phyloP scores from a whole-genome alignment of 1,140 invertebrate species.

The Phortica variegata region DNA sequence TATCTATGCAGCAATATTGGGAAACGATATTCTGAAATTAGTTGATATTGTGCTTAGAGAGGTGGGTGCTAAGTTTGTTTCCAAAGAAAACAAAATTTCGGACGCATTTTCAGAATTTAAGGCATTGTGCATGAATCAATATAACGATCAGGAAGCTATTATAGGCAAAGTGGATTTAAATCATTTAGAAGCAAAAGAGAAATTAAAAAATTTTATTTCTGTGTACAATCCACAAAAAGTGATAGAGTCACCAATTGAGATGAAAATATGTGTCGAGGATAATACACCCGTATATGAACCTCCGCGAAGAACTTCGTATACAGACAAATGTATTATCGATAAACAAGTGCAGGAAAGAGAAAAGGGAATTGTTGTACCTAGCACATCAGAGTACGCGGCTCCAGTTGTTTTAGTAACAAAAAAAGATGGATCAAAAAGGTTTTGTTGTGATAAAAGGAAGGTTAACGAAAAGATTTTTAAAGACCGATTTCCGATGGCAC shows the following conservation, averaged over 20 bases:
- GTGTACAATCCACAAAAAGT: conserved; percentile 1
- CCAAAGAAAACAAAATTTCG: background rate
- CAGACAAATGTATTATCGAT: conserved; percentile 20
- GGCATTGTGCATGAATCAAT: background rate
- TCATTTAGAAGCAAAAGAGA: background rate
- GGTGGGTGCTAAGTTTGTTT: background rate
- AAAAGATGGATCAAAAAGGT: conserved; percentile 6
- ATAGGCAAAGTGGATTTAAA: background rate
- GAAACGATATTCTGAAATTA: background rate
- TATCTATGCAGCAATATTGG: background rate
- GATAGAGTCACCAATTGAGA: conserved; percentile 16
- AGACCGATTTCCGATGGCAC: conserved; percentile 18
- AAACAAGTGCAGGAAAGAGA: conserved; percentile 29
- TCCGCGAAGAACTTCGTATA: conserved; percentile 16
- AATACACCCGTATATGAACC: conserved; percentile 23
- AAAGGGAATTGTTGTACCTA: conserved; percentile 25
- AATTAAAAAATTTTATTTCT: conserved; percentile 44
- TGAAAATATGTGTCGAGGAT: conserved; percentile 25
- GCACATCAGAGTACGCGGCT: conserved; percentile 22
- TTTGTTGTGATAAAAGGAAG: conserved; percentile 10
- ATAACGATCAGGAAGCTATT: background rate
- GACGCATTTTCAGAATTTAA: background rate
- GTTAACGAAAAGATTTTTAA: conserved; percentile 4
- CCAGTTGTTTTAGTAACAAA: conserved; percentile 12
- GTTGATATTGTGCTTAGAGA: background rate